Evolutionary conservation across 2,797 vertebrate genomes (phyloP).

Genomic region (Amblyraja radiata): DNA sequence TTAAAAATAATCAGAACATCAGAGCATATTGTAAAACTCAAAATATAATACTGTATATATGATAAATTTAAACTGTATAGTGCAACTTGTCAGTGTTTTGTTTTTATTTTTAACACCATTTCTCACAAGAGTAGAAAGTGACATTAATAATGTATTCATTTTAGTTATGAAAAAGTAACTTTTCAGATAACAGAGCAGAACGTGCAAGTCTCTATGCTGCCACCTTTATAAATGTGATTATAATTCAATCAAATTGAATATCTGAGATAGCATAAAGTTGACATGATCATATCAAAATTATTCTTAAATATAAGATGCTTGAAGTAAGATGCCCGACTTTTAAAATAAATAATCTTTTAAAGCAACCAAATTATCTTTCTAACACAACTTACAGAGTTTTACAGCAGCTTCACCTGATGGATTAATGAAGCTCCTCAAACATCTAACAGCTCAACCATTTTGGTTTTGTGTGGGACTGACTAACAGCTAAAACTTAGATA

Average conservation of each 20-base stretch:
- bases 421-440: neutral
- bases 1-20: constrained; percentile 3
- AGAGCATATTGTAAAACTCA: neutral
- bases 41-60: neutral
- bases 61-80: neutral
- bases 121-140: neutral
- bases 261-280: neutral
- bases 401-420: neutral
- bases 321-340: neutral
- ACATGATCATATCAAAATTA: neutral
- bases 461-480: neutral
- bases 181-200: neutral
- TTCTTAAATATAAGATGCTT: neutral
- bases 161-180: neutral
- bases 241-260: neutral
- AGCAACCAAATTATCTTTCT: neutral
- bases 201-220: neutral
- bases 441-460: neutral
- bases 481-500: neutral
- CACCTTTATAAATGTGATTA: neutral
- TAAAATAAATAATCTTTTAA: neutral
- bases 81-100: neutral
- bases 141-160: neutral
- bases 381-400: neutral
- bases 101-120: neutral